These are phyloP conservation scores for Chaetodon trifasciatus DNA, from an alignment of 2,797 vertebrate species.

Conservation along the genomic window DNA sequence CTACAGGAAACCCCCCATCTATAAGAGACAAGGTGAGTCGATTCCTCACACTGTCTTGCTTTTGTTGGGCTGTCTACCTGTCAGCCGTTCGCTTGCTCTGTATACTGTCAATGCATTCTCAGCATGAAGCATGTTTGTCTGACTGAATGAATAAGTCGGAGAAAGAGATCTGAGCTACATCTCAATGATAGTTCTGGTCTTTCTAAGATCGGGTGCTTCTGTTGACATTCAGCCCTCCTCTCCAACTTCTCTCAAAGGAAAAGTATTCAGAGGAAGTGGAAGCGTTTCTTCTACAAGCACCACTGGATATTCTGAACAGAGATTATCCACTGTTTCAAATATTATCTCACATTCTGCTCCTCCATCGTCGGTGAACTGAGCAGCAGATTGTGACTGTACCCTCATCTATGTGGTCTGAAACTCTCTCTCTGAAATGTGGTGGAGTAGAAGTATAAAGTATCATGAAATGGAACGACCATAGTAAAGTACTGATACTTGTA, in stretches of 20 bases:
- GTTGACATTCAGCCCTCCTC: not conserved
- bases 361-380: no score
- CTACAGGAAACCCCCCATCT: slow-evolving; percentile 97
- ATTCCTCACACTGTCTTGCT: slow-evolving; percentile 21
- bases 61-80: slow-evolving; percentile 8
- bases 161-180: slow-evolving; percentile 21
- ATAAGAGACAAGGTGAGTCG: slow-evolving; percentile 92
- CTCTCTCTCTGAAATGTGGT: no score
- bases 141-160: slow-evolving; percentile 7
- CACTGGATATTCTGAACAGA: no score
- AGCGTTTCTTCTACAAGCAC: slow-evolving; percentile 9
- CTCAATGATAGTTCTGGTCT: slow-evolving; percentile 2
- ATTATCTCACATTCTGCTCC: no score
- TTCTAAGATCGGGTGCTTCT: slow-evolving; percentile 30
- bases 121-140: slow-evolving; percentile 23
- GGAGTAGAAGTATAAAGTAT: no score
- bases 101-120: not conserved
- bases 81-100: not conserved
- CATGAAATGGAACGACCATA: no score
- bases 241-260: slow-evolving; percentile 2
- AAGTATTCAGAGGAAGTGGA: slow-evolving; percentile 8
- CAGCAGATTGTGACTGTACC: no score
- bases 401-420: no score
- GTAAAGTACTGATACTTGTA: no score
- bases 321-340: no score